phyloP scores from a whole-genome alignment of 2,113 vertebrate species.

The Thunnus maccoyii region DNA sequence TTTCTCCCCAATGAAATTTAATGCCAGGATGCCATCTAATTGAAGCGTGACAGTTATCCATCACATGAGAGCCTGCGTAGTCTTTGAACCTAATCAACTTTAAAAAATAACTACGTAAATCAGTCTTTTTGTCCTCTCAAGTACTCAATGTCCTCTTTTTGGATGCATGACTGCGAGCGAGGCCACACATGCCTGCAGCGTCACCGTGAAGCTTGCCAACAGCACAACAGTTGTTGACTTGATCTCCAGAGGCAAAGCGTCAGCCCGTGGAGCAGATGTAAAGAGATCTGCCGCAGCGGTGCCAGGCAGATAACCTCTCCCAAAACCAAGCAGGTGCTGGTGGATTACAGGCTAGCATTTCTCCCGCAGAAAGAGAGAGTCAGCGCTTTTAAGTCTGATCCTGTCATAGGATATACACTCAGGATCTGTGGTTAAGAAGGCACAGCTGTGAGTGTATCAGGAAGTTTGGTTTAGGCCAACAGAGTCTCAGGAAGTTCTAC shows the following conservation, averaged over 20 bases:
- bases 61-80: conserved; percentile 1
- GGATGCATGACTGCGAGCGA: neutral
- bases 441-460: conserved; percentile 5
- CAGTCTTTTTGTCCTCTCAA: neutral
- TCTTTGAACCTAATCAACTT: neutral
- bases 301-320: conserved; percentile 19
- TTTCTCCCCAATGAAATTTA: conserved; percentile 1
- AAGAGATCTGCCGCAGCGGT: conserved; percentile 1
- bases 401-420: conserved; percentile 24
- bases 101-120: neutral
- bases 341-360: conserved; percentile 45
- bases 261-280: neutral
- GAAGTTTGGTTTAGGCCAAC: conserved; percentile 5
- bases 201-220: neutral
- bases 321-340: conserved; percentile 45
- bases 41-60: neutral
- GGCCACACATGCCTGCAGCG: neutral
- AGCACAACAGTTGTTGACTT: conserved; percentile 12
- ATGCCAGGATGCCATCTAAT: neutral
- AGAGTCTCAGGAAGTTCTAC: neutral
- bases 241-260: neutral
- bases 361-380: conserved; percentile 33
- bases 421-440: conserved; percentile 26
- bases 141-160: neutral
- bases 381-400: conserved; percentile 2